Evolutionary conservation across 64 coral and sea anemone genomes (phyloP), one percentile per base, ranked within the genome.

Genomic region (Montipora cactus): DNA sequence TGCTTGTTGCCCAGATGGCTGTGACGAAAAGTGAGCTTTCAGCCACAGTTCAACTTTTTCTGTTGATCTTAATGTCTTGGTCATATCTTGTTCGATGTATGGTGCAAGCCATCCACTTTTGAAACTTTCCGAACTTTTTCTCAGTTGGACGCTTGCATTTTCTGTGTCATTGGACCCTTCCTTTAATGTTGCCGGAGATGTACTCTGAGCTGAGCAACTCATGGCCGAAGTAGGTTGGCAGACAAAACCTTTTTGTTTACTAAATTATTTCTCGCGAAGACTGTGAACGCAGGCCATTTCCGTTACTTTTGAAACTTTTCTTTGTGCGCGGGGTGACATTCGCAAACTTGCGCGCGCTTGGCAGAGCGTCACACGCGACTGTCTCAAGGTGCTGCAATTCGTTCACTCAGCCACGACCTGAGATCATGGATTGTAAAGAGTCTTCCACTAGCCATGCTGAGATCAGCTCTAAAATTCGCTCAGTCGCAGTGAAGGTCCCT

Each of bases 21-120:
- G 7, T 50, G 82, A 37, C 37, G 37, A 72, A 86, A 86, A 86
- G 67, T 86, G 82, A 72, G 82, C 82, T 49, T 64, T 86, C 10
- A 86, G 46, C 82, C 82, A 86, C 37, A 86, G 47, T 71, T 86
- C 66, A 1, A 86, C 82, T 72, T 86, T 86, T 70, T 86, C 82
- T 18, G 82, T 71, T 19, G 82, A 72, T 86, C 66, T 69, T 21
- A 86, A 44, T 48, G 82, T 20, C 14, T 62, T 82, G 18, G 62
- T 67, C 5, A 86, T 46, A 48, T 86, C 66, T 51, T 70, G 62
- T 1, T 86, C 64, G 82, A 86, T 72, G n/a, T 86, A 71, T 22
- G 82, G 82, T 71, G 82, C 18, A 20, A 86, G 18, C 82, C 82
- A 86, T 22, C 82, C 82, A 7, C 16, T 15, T 78, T 22, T 71